phyloP scores from a whole-genome alignment of 2,113 vertebrate genomes.

The Scophthalmus maximus region DNA sequence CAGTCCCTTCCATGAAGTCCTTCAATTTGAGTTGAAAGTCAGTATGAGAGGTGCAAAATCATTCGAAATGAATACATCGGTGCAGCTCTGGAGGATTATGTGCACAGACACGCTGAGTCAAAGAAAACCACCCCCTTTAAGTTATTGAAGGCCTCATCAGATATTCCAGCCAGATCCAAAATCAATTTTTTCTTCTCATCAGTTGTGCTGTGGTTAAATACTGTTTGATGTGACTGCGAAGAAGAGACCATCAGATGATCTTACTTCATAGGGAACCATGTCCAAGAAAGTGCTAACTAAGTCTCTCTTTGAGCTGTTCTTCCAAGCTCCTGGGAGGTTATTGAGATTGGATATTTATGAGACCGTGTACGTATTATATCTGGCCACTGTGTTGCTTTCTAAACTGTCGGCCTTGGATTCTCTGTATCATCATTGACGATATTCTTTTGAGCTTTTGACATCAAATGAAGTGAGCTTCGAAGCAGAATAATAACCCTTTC shows the following conservation, averaged over 20 bases:
- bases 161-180: background rate
- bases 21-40: background rate
- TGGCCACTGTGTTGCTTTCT: background rate
- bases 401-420: background rate
- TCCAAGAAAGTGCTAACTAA: slow-evolving; percentile 8
- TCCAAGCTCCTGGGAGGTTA: background rate
- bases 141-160: background rate
- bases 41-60: no score
- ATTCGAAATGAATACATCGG: background rate
- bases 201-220: background rate
- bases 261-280: background rate
- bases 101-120: background rate
- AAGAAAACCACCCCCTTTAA: background rate
- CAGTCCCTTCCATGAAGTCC: background rate
- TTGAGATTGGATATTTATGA: background rate
- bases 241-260: background rate
- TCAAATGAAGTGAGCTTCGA: background rate
- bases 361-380: background rate
- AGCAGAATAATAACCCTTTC: background rate
- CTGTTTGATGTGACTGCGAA: background rate
- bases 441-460: background rate
- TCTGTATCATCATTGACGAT: no score
- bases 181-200: background rate
- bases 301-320: background rate
- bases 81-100: background rate